Evolutionary conservation across 2,797 vertebrate genomes (phyloP).

Genomic region (Gastrophryne carolinensis): DNA sequence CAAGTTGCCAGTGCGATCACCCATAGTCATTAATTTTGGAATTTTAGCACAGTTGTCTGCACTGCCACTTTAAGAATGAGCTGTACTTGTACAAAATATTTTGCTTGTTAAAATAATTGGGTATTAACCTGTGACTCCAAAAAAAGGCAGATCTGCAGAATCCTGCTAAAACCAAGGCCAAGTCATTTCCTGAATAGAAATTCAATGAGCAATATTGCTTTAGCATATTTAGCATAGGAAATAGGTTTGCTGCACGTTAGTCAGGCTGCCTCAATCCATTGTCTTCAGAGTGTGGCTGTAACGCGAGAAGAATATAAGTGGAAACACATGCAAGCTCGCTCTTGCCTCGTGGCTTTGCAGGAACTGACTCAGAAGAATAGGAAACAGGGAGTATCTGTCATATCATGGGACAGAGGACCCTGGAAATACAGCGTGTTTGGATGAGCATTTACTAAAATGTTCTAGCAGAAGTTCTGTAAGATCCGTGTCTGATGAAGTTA

Average conservation of each 20-base stretch:
- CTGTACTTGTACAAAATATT: too few species aligned
- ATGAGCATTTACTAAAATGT: not conserved
- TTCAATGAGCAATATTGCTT: conserved; percentile 1
- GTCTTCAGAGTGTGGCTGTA: conserved; percentile 32
- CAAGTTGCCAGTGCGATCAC: too few species aligned
- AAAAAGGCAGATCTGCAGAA: too few species aligned
- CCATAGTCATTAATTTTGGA: too few species aligned
- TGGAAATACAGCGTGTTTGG: not conserved
- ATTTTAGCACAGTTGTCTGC: too few species aligned
- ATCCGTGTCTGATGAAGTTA: not conserved
- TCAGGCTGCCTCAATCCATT: conserved; percentile 27
- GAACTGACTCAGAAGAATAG: conserved; percentile 34
- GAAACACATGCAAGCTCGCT: conserved; percentile 35
- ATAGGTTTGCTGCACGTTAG: conserved; percentile 3
- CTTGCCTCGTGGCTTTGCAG: conserved; percentile 17
- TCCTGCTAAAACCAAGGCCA: too few species aligned
- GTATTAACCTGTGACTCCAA: too few species aligned
- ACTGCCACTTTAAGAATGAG: too few species aligned
- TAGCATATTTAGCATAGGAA: conserved; percentile 16
- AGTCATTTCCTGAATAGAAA: conserved; percentile 44
- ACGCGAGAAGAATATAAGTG: conserved; percentile 36
- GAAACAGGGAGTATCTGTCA: not conserved
- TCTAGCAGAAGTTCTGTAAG: not conserved
- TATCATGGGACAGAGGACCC: not conserved
- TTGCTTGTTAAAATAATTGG: too few species aligned